A percentile compares a stretch with the other conserved stretches of the same genome.
These are phyloP conservation scores for Syngnathus typhle DNA, from an alignment of 2,113 vertebrate species.

Conservation along the genomic window DNA sequence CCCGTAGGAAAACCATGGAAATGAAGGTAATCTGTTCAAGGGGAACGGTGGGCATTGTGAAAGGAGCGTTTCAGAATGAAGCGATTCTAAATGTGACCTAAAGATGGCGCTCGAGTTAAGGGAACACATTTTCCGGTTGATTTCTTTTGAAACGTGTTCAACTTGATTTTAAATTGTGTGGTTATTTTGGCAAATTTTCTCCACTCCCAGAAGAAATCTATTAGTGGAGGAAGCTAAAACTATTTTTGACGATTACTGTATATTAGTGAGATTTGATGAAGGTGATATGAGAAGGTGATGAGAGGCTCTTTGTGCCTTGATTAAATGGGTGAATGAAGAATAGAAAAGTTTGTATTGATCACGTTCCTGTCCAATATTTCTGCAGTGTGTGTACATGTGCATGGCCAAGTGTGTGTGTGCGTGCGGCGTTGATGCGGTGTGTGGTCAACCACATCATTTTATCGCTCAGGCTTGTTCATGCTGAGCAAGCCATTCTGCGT, in stretches of 20 bases:
- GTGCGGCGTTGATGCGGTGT: neutral
- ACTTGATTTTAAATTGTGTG: neutral
- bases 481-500: neutral
- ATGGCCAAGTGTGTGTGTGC: too few species aligned
- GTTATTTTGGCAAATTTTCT: neutral
- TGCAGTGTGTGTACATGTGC: too few species aligned
- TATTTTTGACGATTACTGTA: neutral
- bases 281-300: too few species aligned
- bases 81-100: neutral
- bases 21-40: neutral
- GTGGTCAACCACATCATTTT: slow-evolving; percentile 1
- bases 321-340: neutral
- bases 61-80: neutral
- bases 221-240: neutral
- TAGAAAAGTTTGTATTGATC: neutral
- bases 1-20: too few species aligned
- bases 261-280: neutral
- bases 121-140: neutral
- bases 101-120: neutral
- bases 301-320: neutral
- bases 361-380: too few species aligned
- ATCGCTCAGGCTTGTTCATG: neutral
- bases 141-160: neutral
- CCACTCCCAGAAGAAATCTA: neutral
- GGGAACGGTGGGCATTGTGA: neutral